Percentiles rank a stretch among this genome's conserved stretches.
Conservation (phyloP, 2,888 invertebrate species). For the Sesia apiformis region DNA sequence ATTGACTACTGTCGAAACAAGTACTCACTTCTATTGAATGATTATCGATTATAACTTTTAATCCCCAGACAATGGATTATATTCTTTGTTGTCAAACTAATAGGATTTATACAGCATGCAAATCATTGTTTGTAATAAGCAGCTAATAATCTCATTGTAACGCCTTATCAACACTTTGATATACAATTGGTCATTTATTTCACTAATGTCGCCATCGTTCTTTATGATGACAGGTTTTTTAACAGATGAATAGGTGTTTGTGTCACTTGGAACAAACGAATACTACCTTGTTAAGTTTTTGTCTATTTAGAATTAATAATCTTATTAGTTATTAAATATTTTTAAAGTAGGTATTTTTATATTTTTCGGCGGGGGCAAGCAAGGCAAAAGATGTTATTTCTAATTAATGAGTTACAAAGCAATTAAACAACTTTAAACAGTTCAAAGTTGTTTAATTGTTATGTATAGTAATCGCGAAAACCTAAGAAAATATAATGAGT, state of each 20-base stretch:
- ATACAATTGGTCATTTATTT: conserved; percentile 30
- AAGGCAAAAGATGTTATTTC: no score
- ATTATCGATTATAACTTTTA: conserved; percentile 3
- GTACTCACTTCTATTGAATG: conserved; percentile 11
- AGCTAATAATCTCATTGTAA: conserved; percentile 5
- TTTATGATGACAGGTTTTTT: conserved; percentile 22
- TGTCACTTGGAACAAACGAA: not conserved
- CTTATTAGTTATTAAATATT: no score
- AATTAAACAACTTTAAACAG: no score
- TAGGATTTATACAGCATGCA: not conserved
- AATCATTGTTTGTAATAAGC: not conserved
- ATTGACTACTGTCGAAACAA: conserved; percentile 18
- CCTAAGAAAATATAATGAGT: no score
- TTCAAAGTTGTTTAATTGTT: no score
- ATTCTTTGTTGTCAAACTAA: not conserved
- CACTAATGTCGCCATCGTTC: conserved; percentile 31
- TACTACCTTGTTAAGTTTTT: no score
- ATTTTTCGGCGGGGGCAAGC: no score
- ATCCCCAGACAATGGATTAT: not conserved
- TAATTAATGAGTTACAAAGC: no score
- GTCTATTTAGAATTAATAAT: no score
- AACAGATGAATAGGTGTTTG: not conserved
- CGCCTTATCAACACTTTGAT: conserved; percentile 14
- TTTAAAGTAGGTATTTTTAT: no score
- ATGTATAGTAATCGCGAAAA: no score